phyloP scores from a whole-genome alignment of 1,140 invertebrate species.

The Bilobella aurantiaca region DNA sequence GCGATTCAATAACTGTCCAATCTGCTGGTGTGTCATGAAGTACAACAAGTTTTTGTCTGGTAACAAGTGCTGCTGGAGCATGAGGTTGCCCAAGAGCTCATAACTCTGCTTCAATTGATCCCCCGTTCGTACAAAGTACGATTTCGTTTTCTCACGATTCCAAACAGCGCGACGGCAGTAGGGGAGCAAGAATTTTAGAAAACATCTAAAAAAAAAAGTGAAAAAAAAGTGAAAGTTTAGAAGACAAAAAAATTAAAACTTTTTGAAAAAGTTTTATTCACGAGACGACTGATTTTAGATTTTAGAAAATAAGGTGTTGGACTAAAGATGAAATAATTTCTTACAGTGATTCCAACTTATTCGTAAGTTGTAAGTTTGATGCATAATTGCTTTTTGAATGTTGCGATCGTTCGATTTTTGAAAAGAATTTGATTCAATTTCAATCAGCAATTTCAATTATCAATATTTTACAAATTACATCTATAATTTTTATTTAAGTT shows the following conservation, averaged over 20 bases:
- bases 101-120: slow-evolving; percentile 54
- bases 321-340: too few relatives aligned
- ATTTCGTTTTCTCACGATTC: slow-evolving; percentile 57
- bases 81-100: slow-evolving; percentile 46
- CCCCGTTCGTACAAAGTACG: slow-evolving; percentile 47
- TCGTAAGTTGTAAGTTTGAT: too few relatives aligned
- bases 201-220: slow-evolving; percentile 39
- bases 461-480: too few relatives aligned
- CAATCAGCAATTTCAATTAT: too few relatives aligned
- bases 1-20: slow-evolving; percentile 47
- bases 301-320: too few relatives aligned
- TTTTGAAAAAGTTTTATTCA: too few relatives aligned
- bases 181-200: slow-evolving; percentile 48
- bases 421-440: too few relatives aligned
- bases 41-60: slow-evolving; percentile 57
- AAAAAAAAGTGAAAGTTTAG: slow-evolving; percentile 9
- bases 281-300: too few relatives aligned
- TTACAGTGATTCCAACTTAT: too few relatives aligned
- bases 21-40: slow-evolving; percentile 57
- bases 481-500: too few relatives aligned
- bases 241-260: neutral
- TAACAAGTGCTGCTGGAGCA: slow-evolving; percentile 52
- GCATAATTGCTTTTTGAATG: too few relatives aligned
- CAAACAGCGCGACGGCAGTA: slow-evolving; percentile 50
- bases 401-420: too few relatives aligned